These are phyloP conservation scores for Calonectris borealis DNA, from an alignment of 2,113 vertebrate species.

Conservation along the genomic window DNA sequence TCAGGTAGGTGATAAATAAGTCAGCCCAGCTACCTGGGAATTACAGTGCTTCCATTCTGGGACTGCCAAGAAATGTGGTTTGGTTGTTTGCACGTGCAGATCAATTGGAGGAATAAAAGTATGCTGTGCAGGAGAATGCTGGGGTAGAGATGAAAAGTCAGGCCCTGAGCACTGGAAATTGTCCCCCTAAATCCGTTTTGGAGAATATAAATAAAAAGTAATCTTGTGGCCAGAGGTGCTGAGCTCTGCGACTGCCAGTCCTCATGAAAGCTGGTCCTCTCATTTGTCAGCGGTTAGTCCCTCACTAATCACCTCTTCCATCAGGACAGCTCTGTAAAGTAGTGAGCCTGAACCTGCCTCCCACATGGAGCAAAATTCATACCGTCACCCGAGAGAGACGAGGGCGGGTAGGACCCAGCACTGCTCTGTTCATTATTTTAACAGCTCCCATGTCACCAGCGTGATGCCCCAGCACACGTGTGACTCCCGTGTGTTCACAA, in stretches of 20 bases:
- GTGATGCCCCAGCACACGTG: background rate
- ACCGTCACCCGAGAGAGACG: fast-evolving
- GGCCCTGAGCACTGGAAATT: background rate
- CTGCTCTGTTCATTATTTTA: background rate
- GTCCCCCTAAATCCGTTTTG: background rate
- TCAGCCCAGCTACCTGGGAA: background rate
- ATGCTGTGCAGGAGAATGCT: background rate
- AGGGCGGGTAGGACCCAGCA: background rate
- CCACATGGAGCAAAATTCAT: background rate
- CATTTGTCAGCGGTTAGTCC: background rate
- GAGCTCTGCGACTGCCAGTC: background rate
- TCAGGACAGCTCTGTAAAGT: background rate
- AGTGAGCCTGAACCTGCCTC: background rate
- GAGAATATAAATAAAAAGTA: background rate
- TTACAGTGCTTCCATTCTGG: background rate
- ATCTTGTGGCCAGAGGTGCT: background rate
- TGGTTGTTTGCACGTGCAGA: background rate
- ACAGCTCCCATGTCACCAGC: background rate
- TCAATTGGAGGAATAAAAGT: background rate
- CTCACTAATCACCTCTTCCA: background rate
- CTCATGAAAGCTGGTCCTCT: background rate
- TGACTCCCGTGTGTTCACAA: background rate
- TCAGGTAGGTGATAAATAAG: background rate
- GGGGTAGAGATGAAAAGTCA: background rate
- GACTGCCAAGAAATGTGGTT: background rate